Evolutionary conservation across 2,888 invertebrate genomes (phyloP).

Genomic region (Morpho achilles): DNA sequence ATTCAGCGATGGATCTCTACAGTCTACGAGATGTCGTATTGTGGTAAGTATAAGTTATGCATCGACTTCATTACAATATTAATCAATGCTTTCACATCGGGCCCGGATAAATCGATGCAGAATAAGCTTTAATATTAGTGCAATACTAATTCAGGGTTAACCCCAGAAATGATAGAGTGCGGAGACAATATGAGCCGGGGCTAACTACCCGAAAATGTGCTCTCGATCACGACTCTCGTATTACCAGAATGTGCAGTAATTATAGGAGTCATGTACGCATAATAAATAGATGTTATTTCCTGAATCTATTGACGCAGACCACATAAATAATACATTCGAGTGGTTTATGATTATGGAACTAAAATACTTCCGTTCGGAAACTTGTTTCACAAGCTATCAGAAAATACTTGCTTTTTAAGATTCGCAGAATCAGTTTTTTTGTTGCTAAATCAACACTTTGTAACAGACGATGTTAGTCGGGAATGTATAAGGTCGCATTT

Average conservation of each 20-base stretch:
- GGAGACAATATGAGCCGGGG: conserved; percentile 29
- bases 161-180: conserved; percentile 44
- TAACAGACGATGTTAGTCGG: no score
- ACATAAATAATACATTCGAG: no score
- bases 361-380: no score
- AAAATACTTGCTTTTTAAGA: no score
- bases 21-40: background rate
- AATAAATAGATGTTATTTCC: no score
- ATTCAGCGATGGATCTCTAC: background rate
- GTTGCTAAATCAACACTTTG: no score
- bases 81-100: conserved; percentile 63
- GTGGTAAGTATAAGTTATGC: conserved; percentile 39
- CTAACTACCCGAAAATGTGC: conserved; percentile 21
- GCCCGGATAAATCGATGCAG: conserved; percentile 46
- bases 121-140: conserved; percentile 49
- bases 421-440: no score
- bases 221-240: conserved; percentile 23
- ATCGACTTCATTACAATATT: conserved; percentile 70
- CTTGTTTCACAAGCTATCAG: no score
- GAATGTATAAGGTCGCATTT: no score
- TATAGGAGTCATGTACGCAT: background rate
- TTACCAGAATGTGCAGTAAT: background rate
- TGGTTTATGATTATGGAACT: no score
- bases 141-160: conserved; percentile 49
- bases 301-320: no score